Conservation (phyloP, 2,888 invertebrate species). For the Uropetala carovei region DNA sequence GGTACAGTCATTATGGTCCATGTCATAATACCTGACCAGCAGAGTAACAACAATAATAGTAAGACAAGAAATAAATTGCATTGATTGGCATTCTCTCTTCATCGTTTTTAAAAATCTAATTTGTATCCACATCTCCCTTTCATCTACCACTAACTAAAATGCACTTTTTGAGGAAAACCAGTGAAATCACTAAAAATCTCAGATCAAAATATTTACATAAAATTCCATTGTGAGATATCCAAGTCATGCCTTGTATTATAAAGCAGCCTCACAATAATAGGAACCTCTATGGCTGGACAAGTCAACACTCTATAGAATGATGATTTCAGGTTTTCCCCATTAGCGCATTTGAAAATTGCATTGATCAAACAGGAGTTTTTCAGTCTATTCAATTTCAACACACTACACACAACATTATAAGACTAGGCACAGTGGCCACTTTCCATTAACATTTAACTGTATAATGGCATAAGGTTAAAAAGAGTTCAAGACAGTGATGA, state of each 20-base stretch:
- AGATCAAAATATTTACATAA: constrained; percentile 52
- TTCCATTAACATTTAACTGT: constrained; percentile 39
- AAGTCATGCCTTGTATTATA: neutral
- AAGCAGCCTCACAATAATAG: constrained; percentile 44
- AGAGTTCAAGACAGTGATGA: neutral
- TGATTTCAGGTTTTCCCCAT: constrained; percentile 19
- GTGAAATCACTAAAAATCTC: constrained; percentile 29
- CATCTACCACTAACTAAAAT: constrained; percentile 41
- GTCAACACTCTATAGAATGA: constrained; percentile 22
- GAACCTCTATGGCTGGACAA: constrained; percentile 30
- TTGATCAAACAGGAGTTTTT: constrained; percentile 52
- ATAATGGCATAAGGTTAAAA: neutral
- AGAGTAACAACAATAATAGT: constrained; percentile 43
- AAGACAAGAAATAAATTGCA: constrained; percentile 54
- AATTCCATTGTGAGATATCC: neutral
- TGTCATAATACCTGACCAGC: constrained; percentile 36
- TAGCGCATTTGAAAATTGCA: constrained; percentile 52
- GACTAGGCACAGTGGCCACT: constrained; percentile 9
- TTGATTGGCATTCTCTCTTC: constrained; percentile 61
- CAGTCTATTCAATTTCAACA: constrained; percentile 58
- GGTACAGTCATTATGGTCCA: neutral
- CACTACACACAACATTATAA: constrained; percentile 37
- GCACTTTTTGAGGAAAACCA: constrained; percentile 48
- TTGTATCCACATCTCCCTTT: constrained; percentile 43
- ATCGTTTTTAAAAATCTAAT: constrained; percentile 53